These are phyloP conservation scores for Sinopyrophorus schimmeli DNA, from an alignment of 2,888 invertebrate genomes.

Conservation along the genomic window DNA sequence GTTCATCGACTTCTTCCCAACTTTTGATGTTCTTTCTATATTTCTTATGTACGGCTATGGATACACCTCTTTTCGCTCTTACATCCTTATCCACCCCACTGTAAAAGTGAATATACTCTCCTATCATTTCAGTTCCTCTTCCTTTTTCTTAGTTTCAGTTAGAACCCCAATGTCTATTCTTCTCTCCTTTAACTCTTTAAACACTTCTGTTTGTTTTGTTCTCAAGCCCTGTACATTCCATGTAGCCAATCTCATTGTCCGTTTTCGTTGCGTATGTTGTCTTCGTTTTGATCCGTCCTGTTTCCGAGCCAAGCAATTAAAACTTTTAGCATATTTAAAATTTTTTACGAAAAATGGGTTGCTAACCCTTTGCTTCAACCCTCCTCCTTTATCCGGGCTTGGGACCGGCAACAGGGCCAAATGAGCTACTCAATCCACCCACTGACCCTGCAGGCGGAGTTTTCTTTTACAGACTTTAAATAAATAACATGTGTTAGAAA, in stretches of 20 bases:
- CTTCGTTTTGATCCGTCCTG: constrained; percentile 16
- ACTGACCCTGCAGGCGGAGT: too few relatives aligned
- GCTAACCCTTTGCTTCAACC: too few relatives aligned
- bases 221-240: constrained; percentile 6
- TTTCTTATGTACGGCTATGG: constrained; percentile 15
- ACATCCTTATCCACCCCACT: constrained; percentile 26
- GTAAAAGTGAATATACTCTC: constrained; percentile 23
- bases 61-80: constrained; percentile 16
- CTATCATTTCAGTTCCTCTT: constrained; percentile 15
- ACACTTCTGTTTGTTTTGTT: constrained; percentile 9
- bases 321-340: background rate
- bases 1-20: constrained; percentile 23
- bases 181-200: background rate
- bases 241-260: constrained; percentile 30
- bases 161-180: constrained; percentile 21
- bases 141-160: constrained; percentile 33
- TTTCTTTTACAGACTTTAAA: too few relatives aligned
- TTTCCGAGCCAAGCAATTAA: background rate
- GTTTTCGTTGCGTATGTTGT: constrained; percentile 41
- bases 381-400: too few relatives aligned
- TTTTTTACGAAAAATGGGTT: background rate
- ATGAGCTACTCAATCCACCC: too few relatives aligned
- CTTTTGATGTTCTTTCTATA: constrained; percentile 14
- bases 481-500: too few relatives aligned
- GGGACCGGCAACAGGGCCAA: too few relatives aligned